Conservation (phyloP, 2,797 vertebrate species). For the Pipistrellus kuhlii region DNA sequence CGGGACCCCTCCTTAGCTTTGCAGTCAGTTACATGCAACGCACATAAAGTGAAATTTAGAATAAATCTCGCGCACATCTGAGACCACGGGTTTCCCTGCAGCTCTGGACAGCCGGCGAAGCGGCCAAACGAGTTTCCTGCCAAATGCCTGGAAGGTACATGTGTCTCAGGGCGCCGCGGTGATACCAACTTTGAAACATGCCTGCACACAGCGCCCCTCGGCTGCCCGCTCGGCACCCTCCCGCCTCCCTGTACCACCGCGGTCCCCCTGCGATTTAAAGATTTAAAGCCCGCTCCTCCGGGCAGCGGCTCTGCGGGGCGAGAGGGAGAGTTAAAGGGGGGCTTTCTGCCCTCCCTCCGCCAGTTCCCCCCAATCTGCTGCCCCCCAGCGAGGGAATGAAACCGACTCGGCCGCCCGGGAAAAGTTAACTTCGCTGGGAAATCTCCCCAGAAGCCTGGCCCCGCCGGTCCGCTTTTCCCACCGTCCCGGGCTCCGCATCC, state of each 20-base stretch:
- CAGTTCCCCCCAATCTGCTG: not conserved
- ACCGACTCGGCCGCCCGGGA: not conserved
- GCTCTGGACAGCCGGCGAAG: slow-evolving; percentile 42
- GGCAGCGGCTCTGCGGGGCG: slow-evolving; percentile 6
- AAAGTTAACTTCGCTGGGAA: slow-evolving; percentile 74
- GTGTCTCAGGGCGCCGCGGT: slow-evolving; percentile 50
- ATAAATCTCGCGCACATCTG: not conserved
- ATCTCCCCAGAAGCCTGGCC: slow-evolving; percentile 29
- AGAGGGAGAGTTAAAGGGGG: not conserved
- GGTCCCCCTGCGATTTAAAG: slow-evolving; percentile 32
- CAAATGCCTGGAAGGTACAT: slow-evolving; percentile 56
- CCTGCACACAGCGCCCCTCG: slow-evolving; percentile 37
- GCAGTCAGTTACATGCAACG: slow-evolving; percentile 17
- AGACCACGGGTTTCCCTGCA: slow-evolving; percentile 50
- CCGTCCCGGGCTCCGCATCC: not conserved
- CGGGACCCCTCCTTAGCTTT: not conserved
- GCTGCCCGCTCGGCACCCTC: slow-evolving; percentile 17
- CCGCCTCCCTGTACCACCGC: slow-evolving; percentile 20
- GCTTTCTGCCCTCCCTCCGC: not conserved
- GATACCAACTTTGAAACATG: slow-evolving; percentile 64
- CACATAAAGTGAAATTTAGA: not conserved
- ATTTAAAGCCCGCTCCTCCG: slow-evolving; percentile 17
- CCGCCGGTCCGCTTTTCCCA: slow-evolving; percentile 56
- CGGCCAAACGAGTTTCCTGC: slow-evolving; percentile 69
- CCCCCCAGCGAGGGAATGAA: slow-evolving; percentile 4